Conservation (phyloP, 2,113 vertebrate genomes). For the Peromyscus polionotus region DNA sequence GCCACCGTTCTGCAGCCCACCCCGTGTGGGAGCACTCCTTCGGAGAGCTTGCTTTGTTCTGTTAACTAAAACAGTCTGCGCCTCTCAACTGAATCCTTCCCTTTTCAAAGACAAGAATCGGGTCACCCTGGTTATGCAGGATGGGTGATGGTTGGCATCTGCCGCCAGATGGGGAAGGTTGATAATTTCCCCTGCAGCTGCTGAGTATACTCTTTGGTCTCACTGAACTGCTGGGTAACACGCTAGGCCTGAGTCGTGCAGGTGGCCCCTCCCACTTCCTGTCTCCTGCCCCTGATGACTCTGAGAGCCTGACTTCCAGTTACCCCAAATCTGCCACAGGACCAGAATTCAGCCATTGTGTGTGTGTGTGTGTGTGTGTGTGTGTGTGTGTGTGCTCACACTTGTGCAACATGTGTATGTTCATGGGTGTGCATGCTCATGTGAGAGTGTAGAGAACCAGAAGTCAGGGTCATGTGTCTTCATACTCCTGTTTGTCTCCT, state of each 20-base stretch:
- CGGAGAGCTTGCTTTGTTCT: not conserved
- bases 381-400: not conserved
- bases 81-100: not conserved
- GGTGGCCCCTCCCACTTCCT: fast-evolving
- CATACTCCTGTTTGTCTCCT: not conserved
- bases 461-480: not conserved
- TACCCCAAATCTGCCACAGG: not conserved
- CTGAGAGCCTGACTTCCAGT: not conserved
- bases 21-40: not conserved
- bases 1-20: too few relatives aligned
- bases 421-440: not conserved
- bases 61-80: not conserved
- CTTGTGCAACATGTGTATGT: not conserved
- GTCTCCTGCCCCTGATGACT: fast-evolving
- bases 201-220: not conserved
- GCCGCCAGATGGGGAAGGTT: not conserved
- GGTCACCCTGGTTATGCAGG: not conserved
- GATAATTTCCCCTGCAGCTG: not conserved
- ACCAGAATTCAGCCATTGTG: not conserved
- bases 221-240: not conserved
- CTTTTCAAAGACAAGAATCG: not conserved
- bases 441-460: not conserved
- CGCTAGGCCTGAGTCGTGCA: fast-evolving
- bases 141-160: not conserved
- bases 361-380: not conserved